phyloP scores from a whole-genome alignment of 2,888 invertebrate species.

The Cephus spinipes region DNA sequence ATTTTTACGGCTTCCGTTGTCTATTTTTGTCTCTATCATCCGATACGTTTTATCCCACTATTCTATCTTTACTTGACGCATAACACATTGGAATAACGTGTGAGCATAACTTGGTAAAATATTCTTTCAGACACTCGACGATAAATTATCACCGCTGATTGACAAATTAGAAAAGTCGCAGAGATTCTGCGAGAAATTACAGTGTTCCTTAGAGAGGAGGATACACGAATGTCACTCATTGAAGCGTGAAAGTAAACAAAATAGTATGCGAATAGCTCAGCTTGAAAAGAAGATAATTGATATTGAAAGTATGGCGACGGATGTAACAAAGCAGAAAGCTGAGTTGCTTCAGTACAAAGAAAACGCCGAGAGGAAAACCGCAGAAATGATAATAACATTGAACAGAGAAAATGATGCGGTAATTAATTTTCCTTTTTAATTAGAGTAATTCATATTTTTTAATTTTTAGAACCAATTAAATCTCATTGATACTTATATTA shows the following conservation, averaged over 20 bases:
- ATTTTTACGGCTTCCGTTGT: neutral
- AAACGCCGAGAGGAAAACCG: slow-evolving; percentile 50
- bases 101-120: neutral
- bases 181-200: slow-evolving; percentile 54
- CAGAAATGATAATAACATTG: slow-evolving; percentile 50
- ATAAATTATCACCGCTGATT: slow-evolving; percentile 50
- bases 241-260: slow-evolving; percentile 69
- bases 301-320: slow-evolving; percentile 66
- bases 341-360: slow-evolving; percentile 57
- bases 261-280: slow-evolving; percentile 71
- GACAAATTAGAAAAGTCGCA: slow-evolving; percentile 52
- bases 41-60: slow-evolving; percentile 2
- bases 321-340: slow-evolving; percentile 65
- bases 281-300: slow-evolving; percentile 69
- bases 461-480: neutral
- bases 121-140: slow-evolving; percentile 44
- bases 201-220: slow-evolving; percentile 59
- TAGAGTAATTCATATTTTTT: neutral
- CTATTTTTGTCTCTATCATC: slow-evolving; percentile 12
- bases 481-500: slow-evolving; percentile 20
- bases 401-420: slow-evolving; percentile 59
- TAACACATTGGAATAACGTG: neutral
- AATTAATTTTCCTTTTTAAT: slow-evolving; percentile 13
- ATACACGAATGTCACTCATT: slow-evolving; percentile 62
- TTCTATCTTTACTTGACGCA: slow-evolving; percentile 1